Evolutionary conservation across 2,888 invertebrate genomes (phyloP).

Genomic region (Stenchaetothrips biformis): DNA sequence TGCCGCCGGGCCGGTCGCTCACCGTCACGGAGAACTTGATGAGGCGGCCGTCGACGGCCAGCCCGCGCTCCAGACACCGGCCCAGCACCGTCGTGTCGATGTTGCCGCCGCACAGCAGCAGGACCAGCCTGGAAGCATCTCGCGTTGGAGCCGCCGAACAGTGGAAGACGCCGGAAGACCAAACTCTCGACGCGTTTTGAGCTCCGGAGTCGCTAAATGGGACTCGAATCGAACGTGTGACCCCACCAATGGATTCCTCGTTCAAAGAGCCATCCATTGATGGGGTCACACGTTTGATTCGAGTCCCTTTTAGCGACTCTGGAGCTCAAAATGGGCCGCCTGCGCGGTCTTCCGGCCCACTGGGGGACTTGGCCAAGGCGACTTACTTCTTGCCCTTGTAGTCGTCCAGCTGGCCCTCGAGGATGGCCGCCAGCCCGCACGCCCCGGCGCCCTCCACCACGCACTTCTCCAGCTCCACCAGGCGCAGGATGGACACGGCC

Average conservation of each 20-base stretch:
- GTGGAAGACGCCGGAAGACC: too few species aligned
- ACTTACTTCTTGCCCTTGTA: slow-evolving; percentile 71
- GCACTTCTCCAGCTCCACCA: slow-evolving; percentile 80
- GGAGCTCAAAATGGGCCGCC: too few species aligned
- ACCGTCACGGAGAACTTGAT: slow-evolving; percentile 71
- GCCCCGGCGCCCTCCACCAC: slow-evolving; percentile 92
- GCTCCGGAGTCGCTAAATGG: too few species aligned
- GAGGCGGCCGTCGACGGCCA: slow-evolving; percentile 79
- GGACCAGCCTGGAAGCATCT: slow-evolving; percentile 75
- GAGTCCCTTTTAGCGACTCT: too few species aligned
- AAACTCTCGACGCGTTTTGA: too few species aligned
- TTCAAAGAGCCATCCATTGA: too few species aligned
- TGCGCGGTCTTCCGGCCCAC: too few species aligned
- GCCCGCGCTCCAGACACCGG: slow-evolving; percentile 77
- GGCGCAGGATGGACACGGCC: slow-evolving; percentile 70
- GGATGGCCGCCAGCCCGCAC: slow-evolving; percentile 75
- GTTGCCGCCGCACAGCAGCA: slow-evolving; percentile 82
- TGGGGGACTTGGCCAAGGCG: slow-evolving; percentile 35
- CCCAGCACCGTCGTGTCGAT: slow-evolving; percentile 89
- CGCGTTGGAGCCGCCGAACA: too few species aligned
- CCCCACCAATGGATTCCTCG: too few species aligned
- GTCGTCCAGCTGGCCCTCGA: slow-evolving; percentile 75
- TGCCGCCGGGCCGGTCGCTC: slow-evolving; percentile 82
- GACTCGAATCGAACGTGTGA: too few species aligned
- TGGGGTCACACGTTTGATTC: too few species aligned